Conservation (phyloP, 2,888 invertebrate species). For the Aporophyla nigra region DNA sequence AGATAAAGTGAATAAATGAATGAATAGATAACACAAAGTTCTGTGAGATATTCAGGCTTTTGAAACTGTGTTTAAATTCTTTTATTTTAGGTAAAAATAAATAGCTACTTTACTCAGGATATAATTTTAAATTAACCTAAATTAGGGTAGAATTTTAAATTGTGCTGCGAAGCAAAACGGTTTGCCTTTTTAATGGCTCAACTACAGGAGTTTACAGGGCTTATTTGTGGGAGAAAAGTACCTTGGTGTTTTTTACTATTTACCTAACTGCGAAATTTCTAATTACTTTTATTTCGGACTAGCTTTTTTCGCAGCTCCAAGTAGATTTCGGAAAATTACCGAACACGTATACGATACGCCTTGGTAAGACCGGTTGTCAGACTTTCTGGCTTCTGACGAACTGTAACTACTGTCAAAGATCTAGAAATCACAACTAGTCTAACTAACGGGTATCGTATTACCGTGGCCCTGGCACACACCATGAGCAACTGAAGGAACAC, state of each 20-base stretch:
- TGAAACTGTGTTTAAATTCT: neutral
- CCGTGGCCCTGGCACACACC: too few species aligned
- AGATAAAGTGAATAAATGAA: conserved; percentile 7
- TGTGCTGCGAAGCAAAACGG: conserved; percentile 22
- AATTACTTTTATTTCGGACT: neutral
- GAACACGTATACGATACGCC: too few species aligned
- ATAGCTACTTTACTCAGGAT: neutral
- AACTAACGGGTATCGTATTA: too few species aligned
- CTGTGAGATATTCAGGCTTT: conserved; percentile 20
- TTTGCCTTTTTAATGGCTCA: neutral
- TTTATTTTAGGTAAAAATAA: neutral
- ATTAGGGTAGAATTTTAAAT: conserved; percentile 25
- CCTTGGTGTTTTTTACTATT: neutral
- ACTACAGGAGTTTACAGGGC: neutral
- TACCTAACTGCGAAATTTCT: neutral
- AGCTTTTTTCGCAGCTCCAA: neutral
- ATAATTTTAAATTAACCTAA: conserved; percentile 27
- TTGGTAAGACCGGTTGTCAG: too few species aligned
- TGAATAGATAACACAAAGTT: conserved; percentile 16
- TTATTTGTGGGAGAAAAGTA: neutral
- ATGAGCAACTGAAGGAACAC: too few species aligned
- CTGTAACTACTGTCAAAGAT: too few species aligned
- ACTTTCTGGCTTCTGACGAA: too few species aligned
- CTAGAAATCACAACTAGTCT: too few species aligned
- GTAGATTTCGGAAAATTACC: too few species aligned